Conservation (phyloP, 2,113 vertebrate species). For the Alligator sinensis region DNA sequence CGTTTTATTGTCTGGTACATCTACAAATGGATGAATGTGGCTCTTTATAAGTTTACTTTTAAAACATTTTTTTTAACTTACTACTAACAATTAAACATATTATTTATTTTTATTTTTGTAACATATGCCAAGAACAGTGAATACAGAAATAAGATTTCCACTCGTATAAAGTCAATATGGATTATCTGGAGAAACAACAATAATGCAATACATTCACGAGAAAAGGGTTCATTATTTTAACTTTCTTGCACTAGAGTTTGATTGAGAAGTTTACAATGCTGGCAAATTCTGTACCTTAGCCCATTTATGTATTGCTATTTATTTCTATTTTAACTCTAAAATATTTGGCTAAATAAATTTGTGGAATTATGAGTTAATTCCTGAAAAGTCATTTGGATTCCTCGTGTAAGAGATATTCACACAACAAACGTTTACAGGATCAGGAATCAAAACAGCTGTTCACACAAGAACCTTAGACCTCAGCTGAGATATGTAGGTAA, state of each 20-base stretch:
- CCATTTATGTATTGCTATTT: not conserved
- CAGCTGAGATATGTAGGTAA: not conserved
- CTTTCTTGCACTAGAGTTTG: not conserved
- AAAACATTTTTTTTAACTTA: not conserved
- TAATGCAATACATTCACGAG: not conserved
- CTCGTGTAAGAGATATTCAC: not conserved
- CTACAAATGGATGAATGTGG: conserved; percentile 6
- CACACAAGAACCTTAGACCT: not conserved
- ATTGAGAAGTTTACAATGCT: not conserved
- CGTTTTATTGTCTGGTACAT: conserved; percentile 62
- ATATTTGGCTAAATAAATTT: not conserved
- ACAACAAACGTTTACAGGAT: not conserved
- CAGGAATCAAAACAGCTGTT: not conserved
- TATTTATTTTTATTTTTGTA: not conserved
- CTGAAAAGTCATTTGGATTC: not conserved
- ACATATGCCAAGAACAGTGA: not conserved
- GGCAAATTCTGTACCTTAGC: not conserved
- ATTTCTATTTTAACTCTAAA: not conserved
- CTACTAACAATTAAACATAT: not conserved
- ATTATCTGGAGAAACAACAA: no score
- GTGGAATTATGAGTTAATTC: not conserved
- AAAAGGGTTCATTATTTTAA: not conserved
- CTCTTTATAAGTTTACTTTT: not conserved
- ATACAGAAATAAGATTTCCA: not conserved
- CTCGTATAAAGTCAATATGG: not conserved